Base-by-base conservation (phyloP, 1,140 invertebrate species). In the Diprion similis region DNA sequence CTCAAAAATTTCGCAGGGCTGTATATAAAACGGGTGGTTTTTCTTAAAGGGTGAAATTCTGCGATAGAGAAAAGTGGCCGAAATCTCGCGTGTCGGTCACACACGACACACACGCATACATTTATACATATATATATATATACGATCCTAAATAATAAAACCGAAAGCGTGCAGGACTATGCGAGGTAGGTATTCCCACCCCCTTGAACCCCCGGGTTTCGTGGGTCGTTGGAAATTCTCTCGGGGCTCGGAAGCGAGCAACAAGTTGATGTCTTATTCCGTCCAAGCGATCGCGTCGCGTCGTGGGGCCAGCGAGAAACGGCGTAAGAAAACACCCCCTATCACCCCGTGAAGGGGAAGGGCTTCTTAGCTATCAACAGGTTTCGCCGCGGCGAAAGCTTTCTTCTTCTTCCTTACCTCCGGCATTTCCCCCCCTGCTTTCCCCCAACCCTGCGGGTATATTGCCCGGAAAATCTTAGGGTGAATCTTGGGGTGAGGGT, bases 91-190 rank as follows among this genome's bases (percentile, higher is more conserved):
- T 37, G 24, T 37, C 24, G 24, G n/a, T 59, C 9, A 59, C 9
- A 15, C 51, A 13, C 9, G 51, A 59, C 11, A 59, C 51, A 17
- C 51, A 59, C 11, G 9, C n/a, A 59, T 9, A 17, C 51, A 17
- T 9, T 8, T 9, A 59, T 9, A 11, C n/a, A 11, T 0, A 59
- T 10, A 13, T 59, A 13, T 17, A 15, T 59, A 15, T 17, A 13
- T 8, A 59, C 51, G 51, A 51, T 15, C 51, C 51, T 59, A 59
- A 59, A 59, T 59, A 59, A 59, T 59, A 59, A 59, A 59, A 59
- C 24, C 1, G 2, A 37, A 37, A 37, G 24, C 24, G 24, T 37
- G 24, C 24, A 37, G 24, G 24, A 37, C 24, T 6, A 37, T 37
- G 6, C 24, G 24, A 37, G 24, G 24, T n/a, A n/a, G 24, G 6